Conservation (phyloP, 1,140 invertebrate species). For the Lepidurus arcticus region DNA sequence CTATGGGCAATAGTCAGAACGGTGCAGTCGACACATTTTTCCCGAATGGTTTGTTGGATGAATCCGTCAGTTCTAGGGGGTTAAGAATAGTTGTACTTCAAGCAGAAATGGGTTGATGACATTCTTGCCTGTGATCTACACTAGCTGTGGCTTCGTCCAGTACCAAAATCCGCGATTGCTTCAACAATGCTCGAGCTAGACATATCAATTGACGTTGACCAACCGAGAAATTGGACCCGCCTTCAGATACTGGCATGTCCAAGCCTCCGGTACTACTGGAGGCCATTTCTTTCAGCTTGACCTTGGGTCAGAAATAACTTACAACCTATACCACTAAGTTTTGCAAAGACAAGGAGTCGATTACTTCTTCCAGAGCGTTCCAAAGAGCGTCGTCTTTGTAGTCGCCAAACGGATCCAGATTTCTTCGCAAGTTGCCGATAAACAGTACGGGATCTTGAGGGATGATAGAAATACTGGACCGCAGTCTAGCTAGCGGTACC, state of each 20-base stretch:
- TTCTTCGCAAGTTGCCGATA: slow-evolving; percentile 71
- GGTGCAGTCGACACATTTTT: slow-evolving; percentile 66
- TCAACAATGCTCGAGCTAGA: slow-evolving; percentile 56
- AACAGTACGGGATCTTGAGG: slow-evolving; percentile 85
- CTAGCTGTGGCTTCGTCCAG: slow-evolving; percentile 70
- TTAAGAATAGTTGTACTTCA: neutral
- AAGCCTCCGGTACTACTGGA: slow-evolving; percentile 58
- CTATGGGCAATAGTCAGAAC: slow-evolving; percentile 81
- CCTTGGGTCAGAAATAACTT: slow-evolving; percentile 45
- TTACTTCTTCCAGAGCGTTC: slow-evolving; percentile 73
- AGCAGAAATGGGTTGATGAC: neutral
- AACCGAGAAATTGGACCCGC: slow-evolving; percentile 70
- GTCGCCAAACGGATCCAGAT: slow-evolving; percentile 76
- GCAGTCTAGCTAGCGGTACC: slow-evolving; percentile 61
- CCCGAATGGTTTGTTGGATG: slow-evolving; percentile 65
- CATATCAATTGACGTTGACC: slow-evolving; percentile 72
- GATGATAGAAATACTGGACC: slow-evolving; percentile 70
- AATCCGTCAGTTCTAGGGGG: slow-evolving; percentile 55
- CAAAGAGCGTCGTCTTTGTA: slow-evolving; percentile 60
- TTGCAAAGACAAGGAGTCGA: slow-evolving; percentile 43
- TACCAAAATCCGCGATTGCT: slow-evolving; percentile 58
- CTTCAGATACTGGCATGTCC: slow-evolving; percentile 62
- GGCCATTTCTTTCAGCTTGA: slow-evolving; percentile 64
- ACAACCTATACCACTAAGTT: slow-evolving; percentile 27
- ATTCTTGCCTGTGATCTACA: slow-evolving; percentile 56